These are phyloP conservation scores for Tolmerus cingulatus DNA, from an alignment of 2,888 invertebrate species.

Conservation along the genomic window DNA sequence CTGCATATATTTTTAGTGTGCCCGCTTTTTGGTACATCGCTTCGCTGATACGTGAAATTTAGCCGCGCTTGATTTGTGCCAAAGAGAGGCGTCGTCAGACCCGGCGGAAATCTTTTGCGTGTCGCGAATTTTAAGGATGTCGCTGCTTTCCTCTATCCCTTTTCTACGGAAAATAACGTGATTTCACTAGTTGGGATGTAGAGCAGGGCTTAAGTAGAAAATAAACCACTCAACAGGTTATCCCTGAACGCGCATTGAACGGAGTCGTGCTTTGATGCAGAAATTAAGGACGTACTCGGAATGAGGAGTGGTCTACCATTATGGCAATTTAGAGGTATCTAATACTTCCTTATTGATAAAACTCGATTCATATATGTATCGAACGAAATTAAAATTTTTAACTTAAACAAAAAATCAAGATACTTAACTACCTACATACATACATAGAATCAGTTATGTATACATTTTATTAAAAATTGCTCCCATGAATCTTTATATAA, in stretches of 20 bases:
- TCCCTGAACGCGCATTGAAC: not conserved
- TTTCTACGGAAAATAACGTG: not conserved
- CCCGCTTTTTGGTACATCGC: not conserved
- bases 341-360: not conserved
- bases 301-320: not conserved
- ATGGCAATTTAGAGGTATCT: not conserved
- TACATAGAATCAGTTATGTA: too few relatives aligned
- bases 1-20: constrained; percentile 25
- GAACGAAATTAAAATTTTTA: too few relatives aligned
- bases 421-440: too few relatives aligned
- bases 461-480: too few relatives aligned
- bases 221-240: constrained; percentile 23
- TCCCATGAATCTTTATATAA: too few relatives aligned
- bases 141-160: not conserved
- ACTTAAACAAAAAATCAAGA: too few relatives aligned
- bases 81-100: not conserved
- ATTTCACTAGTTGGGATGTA: not conserved
- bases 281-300: not conserved
- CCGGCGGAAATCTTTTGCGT: constrained; percentile 18
- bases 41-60: constrained; percentile 4
- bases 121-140: constrained; percentile 15
- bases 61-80: constrained; percentile 17
- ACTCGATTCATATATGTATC: not conserved
- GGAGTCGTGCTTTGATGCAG: not conserved
- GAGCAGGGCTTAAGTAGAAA: not conserved